phyloP scores from a whole-genome alignment of 2,797 vertebrate species.

The Darevskia nairensis region DNA sequence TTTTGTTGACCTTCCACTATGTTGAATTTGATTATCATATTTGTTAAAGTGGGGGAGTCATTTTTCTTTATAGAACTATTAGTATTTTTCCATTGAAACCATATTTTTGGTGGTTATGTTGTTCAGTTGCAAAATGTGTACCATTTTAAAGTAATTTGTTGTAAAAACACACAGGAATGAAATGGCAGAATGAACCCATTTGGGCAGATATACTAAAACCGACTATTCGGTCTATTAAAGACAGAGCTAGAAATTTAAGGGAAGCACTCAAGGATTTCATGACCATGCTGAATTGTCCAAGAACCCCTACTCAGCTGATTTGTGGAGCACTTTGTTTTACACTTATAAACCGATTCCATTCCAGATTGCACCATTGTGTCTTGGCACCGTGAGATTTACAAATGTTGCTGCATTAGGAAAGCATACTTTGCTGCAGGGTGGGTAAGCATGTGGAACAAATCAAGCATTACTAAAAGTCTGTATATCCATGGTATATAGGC shows the following conservation, averaged over 20 bases:
- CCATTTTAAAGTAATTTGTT: slow-evolving; percentile 65
- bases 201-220: slow-evolving; percentile 36
- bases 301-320: neutral
- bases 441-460: slow-evolving; percentile 37
- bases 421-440: slow-evolving; percentile 2
- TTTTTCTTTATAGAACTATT: slow-evolving; percentile 53
- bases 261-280: slow-evolving; percentile 23
- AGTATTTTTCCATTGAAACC: slow-evolving; percentile 67
- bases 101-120: slow-evolving; percentile 56
- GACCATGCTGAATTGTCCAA: neutral
- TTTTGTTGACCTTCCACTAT: slow-evolving; percentile 47
- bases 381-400: neutral
- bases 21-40: slow-evolving; percentile 68
- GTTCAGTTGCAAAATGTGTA: slow-evolving; percentile 50
- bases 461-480: slow-evolving; percentile 22
- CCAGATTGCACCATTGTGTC: neutral
- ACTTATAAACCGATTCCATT: slow-evolving; percentile 10
- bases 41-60: slow-evolving; percentile 57
- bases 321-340: neutral
- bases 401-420: slow-evolving; percentile 10
- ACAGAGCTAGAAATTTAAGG: slow-evolving; percentile 18
- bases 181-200: slow-evolving; percentile 29
- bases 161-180: slow-evolving; percentile 57
- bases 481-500: neutral
- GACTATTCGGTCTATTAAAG: slow-evolving; percentile 50